Conservation (phyloP, 2,113 vertebrate species). For the Suricata suricatta region DNA sequence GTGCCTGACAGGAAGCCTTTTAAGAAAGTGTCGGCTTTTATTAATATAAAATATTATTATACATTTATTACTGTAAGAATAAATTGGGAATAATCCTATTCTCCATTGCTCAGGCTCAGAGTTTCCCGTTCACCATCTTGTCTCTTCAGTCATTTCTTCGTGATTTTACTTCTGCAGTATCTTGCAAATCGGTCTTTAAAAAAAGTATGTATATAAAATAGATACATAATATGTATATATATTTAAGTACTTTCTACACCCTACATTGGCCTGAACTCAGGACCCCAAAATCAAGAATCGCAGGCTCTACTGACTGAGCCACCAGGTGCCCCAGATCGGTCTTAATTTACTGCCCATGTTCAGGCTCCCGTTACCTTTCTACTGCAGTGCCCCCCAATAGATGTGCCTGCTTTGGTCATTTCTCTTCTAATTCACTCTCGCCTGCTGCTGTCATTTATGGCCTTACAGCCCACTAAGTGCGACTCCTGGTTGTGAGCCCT, state of each 20-base stretch:
- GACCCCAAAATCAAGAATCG: neutral
- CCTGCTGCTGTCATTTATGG: neutral
- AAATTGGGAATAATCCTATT: neutral
- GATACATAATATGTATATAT: no score
- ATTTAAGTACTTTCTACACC: no score
- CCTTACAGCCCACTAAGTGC: neutral
- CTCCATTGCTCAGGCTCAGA: neutral
- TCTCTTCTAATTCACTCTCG: neutral
- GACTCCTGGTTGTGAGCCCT: neutral
- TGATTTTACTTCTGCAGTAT: neutral
- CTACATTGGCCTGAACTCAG: neutral
- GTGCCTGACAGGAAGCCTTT: neutral
- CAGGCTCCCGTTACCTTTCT: neutral
- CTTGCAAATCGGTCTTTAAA: neutral
- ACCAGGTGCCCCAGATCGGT: neutral
- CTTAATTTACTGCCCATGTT: neutral
- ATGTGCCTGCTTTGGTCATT: neutral
- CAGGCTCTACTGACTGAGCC: neutral
- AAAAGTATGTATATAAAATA: no score
- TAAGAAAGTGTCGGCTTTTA: neutral
- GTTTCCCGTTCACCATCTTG: neutral
- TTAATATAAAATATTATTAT: neutral
- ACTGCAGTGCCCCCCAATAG: neutral
- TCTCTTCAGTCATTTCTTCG: neutral
- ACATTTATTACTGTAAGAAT: no score